phyloP scores from a whole-genome alignment of 2,797 vertebrate species.

The Steatocranus sp. region DNA sequence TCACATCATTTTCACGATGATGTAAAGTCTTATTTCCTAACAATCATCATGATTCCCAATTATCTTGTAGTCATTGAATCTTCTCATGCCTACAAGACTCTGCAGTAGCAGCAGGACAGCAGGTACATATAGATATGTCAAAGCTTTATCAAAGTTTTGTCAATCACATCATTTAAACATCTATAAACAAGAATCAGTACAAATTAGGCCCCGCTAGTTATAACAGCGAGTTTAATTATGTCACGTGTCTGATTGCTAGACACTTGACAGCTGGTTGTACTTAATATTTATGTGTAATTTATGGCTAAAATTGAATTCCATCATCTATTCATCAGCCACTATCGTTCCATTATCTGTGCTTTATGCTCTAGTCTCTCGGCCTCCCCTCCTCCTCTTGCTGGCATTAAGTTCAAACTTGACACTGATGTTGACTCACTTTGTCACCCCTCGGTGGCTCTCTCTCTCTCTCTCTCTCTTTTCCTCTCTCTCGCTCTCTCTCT shows the following conservation, averaged over 20 bases:
- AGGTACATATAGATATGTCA: not conserved
- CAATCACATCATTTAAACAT: not conserved
- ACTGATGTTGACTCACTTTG: constrained; percentile 83
- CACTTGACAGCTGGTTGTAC: not conserved
- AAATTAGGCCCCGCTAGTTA: not conserved
- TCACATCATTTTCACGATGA: not conserved
- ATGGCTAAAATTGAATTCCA: constrained; percentile 51
- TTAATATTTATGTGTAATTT: constrained; percentile 43
- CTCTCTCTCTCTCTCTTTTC: constrained; percentile 36
- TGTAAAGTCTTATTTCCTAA: not conserved
- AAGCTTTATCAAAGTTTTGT: constrained; percentile 4
- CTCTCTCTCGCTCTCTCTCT: constrained; percentile 15
- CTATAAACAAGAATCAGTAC: not conserved
- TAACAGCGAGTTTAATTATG: not conserved
- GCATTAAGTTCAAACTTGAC: constrained; percentile 85
- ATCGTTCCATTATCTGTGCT: constrained; percentile 72
- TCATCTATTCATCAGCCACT: constrained; percentile 64
- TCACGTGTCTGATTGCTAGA: not conserved
- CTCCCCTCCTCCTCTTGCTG: constrained; percentile 73
- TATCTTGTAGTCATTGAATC: not conserved
- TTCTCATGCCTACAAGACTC: not conserved
- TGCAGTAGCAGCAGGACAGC: too few species aligned
- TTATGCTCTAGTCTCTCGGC: constrained; percentile 65
- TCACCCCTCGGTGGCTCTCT: constrained; percentile 75
- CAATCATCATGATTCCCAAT: not conserved